Percentiles rank a stretch among this genome's conserved stretches.
These are phyloP conservation scores for Magallana angulata DNA, from an alignment of 1,140 invertebrate genomes.

Conservation along the genomic window DNA sequence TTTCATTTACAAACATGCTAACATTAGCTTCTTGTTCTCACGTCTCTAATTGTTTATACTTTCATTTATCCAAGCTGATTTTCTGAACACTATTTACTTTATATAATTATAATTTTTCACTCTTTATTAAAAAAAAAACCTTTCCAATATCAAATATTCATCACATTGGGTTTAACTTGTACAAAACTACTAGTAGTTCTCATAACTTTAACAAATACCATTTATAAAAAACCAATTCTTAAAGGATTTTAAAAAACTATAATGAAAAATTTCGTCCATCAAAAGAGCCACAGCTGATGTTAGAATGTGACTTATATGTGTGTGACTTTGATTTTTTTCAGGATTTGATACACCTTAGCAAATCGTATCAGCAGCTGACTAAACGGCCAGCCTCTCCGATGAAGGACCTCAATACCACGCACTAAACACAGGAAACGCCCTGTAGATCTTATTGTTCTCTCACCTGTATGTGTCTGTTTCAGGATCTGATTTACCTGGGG, in stretches of 20 bases:
- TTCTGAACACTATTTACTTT: not conserved
- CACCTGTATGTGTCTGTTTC: not conserved
- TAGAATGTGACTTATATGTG: not conserved
- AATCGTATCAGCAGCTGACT: constrained; percentile 45
- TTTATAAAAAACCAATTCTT: too few species aligned
- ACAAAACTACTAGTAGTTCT: too few species aligned
- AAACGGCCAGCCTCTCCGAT: constrained; percentile 17
- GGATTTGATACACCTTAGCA: constrained; percentile 52
- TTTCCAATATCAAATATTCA: too few species aligned
- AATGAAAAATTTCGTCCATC: too few species aligned
- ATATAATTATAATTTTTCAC: too few species aligned
- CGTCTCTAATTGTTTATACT: not conserved
- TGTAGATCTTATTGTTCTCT: constrained; percentile 9
- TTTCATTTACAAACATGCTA: not conserved
- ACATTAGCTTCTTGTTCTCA: not conserved
- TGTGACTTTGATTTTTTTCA: constrained; percentile 21
- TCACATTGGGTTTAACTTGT: too few species aligned
- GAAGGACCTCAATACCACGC: constrained; percentile 23
- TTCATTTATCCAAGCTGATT: not conserved
- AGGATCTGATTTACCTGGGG: constrained; percentile 12
- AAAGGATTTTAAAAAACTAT: too few species aligned
- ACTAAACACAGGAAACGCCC: not conserved
- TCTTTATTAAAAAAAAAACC: too few species aligned
- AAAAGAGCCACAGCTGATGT: not conserved
- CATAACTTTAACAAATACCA: too few species aligned